Evolutionary conservation across 2,113 vertebrate species (phyloP).

Genomic region (Phylloscopus trochiloides): DNA sequence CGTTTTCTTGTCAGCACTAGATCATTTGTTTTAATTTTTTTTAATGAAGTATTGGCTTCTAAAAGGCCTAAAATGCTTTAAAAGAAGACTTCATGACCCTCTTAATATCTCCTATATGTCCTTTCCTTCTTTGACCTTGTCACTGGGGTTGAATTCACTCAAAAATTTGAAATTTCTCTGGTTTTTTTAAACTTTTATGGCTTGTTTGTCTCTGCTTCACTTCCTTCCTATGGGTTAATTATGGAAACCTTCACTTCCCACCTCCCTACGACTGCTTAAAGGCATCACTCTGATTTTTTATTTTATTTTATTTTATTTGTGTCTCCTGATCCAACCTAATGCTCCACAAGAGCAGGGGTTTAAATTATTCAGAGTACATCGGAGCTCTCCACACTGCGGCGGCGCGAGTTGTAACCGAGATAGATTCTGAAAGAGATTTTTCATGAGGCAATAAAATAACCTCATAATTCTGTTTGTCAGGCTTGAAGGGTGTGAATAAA

Average conservation of each 20-base stretch:
- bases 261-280: not conserved
- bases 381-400: not conserved
- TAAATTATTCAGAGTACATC: not conserved
- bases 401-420: not conserved
- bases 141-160: not conserved
- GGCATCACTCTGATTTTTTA: not conserved
- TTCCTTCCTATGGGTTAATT: not conserved
- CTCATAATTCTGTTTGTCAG: not conserved
- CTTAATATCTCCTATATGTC: not conserved
- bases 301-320: not conserved
- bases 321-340: not conserved
- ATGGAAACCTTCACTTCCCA: not conserved
- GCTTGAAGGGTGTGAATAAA: not conserved
- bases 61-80: not conserved
- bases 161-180: not conserved
- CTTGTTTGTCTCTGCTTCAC: not conserved
- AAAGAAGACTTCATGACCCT: not conserved
- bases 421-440: not conserved
- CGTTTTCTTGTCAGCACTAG: not conserved
- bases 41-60: not conserved
- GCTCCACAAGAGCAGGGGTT: not conserved
- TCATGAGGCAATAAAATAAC: not conserved
- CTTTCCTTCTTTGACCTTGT: not conserved
- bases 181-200: not conserved
- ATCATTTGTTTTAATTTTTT: not conserved